Conservation (phyloP, 2,113 vertebrate species). For the Pomatostomus ruficeps region DNA sequence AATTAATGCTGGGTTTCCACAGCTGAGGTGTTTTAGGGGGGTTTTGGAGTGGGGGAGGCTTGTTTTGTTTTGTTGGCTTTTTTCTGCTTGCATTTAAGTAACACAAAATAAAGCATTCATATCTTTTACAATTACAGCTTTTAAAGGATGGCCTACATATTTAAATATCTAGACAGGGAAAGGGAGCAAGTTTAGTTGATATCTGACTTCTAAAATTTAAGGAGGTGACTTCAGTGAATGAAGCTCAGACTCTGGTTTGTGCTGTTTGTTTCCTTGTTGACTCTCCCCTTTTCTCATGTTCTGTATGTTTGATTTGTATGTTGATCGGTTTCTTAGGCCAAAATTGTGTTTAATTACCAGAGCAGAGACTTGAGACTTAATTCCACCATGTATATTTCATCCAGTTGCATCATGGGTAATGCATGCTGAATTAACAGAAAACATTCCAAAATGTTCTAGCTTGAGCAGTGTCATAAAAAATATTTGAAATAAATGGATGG, state of each 20-base stretch:
- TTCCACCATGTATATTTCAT: not conserved
- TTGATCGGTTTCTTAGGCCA: not conserved
- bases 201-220: not conserved
- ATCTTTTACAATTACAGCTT: not conserved
- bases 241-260: not conserved
- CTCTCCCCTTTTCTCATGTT: not conserved
- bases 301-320: not conserved
- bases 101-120: not conserved
- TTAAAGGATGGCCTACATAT: not conserved
- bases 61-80: not conserved
- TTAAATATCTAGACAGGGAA: not conserved
- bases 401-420: not conserved
- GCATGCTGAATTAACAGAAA: not conserved
- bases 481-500: not conserved
- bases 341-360: not conserved
- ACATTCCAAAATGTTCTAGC: not conserved
- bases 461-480: not conserved
- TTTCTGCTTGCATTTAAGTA: not conserved
- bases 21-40: too few species aligned
- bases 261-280: not conserved
- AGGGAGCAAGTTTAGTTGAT: not conserved
- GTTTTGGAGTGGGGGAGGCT: too few species aligned
- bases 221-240: not conserved
- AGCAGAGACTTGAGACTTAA: not conserved
- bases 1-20: not conserved